Conservation (phyloP, 2,888 invertebrate genomes). For the Lasioglossum malachurum region DNA sequence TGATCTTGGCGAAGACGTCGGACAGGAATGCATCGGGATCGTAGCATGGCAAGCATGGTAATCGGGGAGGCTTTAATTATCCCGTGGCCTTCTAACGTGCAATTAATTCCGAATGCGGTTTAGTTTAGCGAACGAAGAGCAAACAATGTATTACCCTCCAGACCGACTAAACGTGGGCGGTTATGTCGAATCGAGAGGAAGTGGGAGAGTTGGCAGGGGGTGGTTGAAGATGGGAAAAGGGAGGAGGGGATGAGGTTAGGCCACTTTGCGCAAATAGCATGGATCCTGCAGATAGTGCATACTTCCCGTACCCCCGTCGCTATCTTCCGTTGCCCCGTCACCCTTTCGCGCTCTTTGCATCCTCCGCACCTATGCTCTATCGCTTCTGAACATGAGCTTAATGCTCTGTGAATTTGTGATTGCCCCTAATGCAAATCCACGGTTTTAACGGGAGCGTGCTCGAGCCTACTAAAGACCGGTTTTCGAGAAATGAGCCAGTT, state of each 20-base stretch:
- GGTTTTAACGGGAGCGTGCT: conserved; percentile 48
- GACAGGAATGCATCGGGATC: conserved; percentile 69
- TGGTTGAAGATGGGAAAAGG: conserved; percentile 44
- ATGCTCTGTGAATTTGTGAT: conserved; percentile 79
- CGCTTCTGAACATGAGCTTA: conserved; percentile 69
- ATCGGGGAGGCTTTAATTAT: conserved; percentile 81
- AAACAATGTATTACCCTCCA: conserved; percentile 81
- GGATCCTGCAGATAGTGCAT: conserved; percentile 80
- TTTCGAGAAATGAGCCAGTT: conserved; percentile 41
- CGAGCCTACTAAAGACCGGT: conserved; percentile 24
- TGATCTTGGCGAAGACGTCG: conserved; percentile 70
- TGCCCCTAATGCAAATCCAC: conserved; percentile 74
- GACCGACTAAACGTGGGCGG: conserved; percentile 80
- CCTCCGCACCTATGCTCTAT: conserved; percentile 60
- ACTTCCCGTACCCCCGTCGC: conserved; percentile 63
- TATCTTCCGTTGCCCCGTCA: conserved; percentile 54
- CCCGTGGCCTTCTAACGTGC: conserved; percentile 81
- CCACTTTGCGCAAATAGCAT: conserved; percentile 81
- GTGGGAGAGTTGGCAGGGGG: conserved; percentile 44
- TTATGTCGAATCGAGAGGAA: conserved; percentile 72
- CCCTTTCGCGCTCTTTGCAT: conserved; percentile 68
- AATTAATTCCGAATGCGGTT: conserved; percentile 83
- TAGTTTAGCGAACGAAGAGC: conserved; percentile 82
- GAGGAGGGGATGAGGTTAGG: conserved; percentile 66
- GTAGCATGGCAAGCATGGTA: conserved; percentile 61